Evolutionary conservation across 2,888 invertebrate species (phyloP).

Genomic region (Caradrina kadenii): DNA sequence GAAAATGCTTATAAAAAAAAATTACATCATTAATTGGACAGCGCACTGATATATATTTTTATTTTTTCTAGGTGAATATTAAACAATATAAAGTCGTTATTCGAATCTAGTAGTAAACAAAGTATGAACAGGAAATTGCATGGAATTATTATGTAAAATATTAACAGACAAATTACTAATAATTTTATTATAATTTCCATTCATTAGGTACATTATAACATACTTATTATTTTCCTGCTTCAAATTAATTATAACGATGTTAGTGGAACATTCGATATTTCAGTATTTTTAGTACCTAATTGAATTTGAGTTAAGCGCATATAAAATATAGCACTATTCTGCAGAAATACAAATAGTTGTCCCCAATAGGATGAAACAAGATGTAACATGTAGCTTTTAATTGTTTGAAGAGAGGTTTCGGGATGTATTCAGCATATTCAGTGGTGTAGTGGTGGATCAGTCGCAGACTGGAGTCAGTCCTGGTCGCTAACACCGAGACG

Average conservation of each 20-base stretch:
- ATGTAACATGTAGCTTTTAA: not conserved
- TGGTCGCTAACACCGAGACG: constrained; percentile 87
- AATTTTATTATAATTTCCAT: not conserved
- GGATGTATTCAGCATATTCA: constrained; percentile 73
- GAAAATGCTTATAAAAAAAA: not conserved
- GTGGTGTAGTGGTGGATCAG: constrained; percentile 72
- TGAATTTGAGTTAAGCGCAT: not conserved
- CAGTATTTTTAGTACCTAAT: not conserved
- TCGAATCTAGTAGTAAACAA: not conserved
- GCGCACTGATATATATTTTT: not conserved
- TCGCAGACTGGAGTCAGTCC: constrained; percentile 80
- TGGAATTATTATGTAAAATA: not conserved
- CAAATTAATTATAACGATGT: not conserved
- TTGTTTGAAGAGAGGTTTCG: not conserved
- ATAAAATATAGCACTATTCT: not conserved
- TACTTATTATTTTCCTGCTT: constrained; percentile 17
- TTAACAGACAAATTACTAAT: too few species aligned
- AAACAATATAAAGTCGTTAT: not conserved
- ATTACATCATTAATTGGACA: not conserved
- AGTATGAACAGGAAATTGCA: constrained; percentile 28
- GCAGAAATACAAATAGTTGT: not conserved
- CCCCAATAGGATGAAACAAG: not conserved
- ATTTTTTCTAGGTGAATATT: not conserved
- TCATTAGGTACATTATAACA: not conserved
- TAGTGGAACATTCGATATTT: constrained; percentile 11